Conservation (phyloP, 1,140 invertebrate species). For the Macrobrachium nipponense region DNA sequence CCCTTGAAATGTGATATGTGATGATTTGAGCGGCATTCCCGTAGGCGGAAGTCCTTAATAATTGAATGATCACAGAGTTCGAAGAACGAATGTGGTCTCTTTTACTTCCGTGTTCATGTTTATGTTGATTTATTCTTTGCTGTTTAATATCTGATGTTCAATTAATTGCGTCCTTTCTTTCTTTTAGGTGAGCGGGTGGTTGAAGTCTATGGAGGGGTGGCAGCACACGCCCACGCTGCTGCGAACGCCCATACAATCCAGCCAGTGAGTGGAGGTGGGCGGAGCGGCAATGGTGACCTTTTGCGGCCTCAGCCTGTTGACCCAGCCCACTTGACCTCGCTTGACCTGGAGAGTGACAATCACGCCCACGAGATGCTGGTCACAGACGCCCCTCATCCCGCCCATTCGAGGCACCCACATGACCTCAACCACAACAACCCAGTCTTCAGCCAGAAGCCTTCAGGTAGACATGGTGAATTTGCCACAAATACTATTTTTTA, state of each 20-base stretch:
- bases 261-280: background rate
- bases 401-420: slow-evolving; percentile 23
- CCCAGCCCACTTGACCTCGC: slow-evolving; percentile 49
- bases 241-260: background rate
- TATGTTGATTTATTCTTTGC: too few relatives aligned
- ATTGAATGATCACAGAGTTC: too few relatives aligned
- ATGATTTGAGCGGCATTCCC: too few relatives aligned
- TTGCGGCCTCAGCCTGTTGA: slow-evolving; percentile 36
- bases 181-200: slow-evolving; percentile 46
- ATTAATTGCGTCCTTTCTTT: background rate
- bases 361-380: slow-evolving; percentile 45
- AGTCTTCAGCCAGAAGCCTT: slow-evolving; percentile 36
- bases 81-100: too few relatives aligned
- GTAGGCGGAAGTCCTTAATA: too few relatives aligned
- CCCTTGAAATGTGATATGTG: too few relatives aligned
- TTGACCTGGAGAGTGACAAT: slow-evolving; percentile 45
- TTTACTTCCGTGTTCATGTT: too few relatives aligned
- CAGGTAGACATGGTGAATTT: slow-evolving; percentile 16
- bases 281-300: slow-evolving; percentile 18
- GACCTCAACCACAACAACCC: slow-evolving; percentile 51
- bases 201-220: slow-evolving; percentile 44
- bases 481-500: too few relatives aligned
- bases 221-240: background rate
- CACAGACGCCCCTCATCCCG: slow-evolving; percentile 25
- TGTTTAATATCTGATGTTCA: too few relatives aligned